Percentiles rank a stretch among this genome's conserved stretches.
phyloP scores from a whole-genome alignment of 2,797 vertebrate species.

The Crypturellus tataupa region DNA sequence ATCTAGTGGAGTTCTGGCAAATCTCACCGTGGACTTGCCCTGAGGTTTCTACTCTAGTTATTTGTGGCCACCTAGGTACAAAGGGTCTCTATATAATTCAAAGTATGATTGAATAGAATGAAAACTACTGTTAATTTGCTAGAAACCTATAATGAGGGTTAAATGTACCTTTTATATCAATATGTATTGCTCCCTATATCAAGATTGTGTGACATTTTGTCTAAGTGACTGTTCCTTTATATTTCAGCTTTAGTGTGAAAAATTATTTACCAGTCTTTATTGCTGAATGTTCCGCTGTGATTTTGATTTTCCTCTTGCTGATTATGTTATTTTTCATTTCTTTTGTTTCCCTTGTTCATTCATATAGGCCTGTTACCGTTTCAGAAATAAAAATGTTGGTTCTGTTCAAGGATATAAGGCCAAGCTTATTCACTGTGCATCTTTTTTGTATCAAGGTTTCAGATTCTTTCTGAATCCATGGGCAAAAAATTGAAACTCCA shows the following conservation, averaged over 20 bases:
- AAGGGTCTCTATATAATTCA: constrained; percentile 15
- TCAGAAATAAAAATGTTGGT: constrained; percentile 80
- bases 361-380: constrained; percentile 75
- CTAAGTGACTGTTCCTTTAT: constrained; percentile 61
- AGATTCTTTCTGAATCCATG: constrained; percentile 75
- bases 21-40: not conserved
- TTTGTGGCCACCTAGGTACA: not conserved
- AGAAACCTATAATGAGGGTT: constrained; percentile 77
- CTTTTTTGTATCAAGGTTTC: constrained; percentile 74
- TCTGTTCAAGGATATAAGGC: constrained; percentile 99
- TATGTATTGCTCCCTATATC: constrained; percentile 19
- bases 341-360: constrained; percentile 71
- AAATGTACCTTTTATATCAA: constrained; percentile 69
- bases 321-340: constrained; percentile 77
- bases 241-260: constrained; percentile 69
- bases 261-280: constrained; percentile 73
- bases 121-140: constrained; percentile 55
- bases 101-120: constrained; percentile 81
- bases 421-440: constrained; percentile 78
- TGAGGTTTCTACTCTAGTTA: not conserved
- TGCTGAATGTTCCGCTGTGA: constrained; percentile 77
- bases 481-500: constrained; percentile 74
- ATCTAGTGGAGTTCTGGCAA: not conserved
- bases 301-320: constrained; percentile 82
- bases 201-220: constrained; percentile 31